Evolutionary conservation across 2,113 vertebrate genomes (phyloP).

Genomic region (Danionella cerebrum): DNA sequence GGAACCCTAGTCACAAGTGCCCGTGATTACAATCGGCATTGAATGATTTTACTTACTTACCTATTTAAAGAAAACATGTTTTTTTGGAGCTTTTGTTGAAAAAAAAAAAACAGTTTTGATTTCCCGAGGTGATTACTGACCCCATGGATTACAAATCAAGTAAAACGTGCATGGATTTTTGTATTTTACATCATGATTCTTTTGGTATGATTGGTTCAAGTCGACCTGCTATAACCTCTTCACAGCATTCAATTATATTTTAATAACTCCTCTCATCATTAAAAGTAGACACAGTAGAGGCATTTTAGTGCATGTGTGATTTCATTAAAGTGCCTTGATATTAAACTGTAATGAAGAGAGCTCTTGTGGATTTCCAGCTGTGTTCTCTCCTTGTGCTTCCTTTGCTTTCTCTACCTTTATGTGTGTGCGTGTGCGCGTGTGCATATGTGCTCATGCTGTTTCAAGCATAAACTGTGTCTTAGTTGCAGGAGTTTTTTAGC

Average conservation of each 20-base stretch:
- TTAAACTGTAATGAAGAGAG: not conserved
- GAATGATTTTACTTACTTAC: too few species aligned
- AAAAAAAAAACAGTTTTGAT: too few species aligned
- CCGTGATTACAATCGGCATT: too few species aligned
- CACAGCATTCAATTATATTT: slow-evolving; percentile 22
- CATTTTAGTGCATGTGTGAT: slow-evolving; percentile 8
- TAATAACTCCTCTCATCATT: slow-evolving; percentile 27
- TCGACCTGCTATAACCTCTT: not conserved
- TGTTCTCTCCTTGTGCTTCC: not conserved
- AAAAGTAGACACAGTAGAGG: slow-evolving; percentile 12
- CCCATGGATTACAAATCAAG: too few species aligned
- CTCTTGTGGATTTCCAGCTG: not conserved
- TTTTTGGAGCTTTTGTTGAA: too few species aligned
- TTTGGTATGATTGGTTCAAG: not conserved
- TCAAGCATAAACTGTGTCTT: slow-evolving; percentile 1
- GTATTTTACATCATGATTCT: too few species aligned
- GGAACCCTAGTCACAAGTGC: too few species aligned
- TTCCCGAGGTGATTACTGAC: too few species aligned
- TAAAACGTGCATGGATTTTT: too few species aligned
- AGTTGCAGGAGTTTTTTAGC: slow-evolving; percentile 6
- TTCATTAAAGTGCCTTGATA: slow-evolving; percentile 7
- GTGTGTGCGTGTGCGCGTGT: not conserved
- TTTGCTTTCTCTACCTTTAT: not conserved
- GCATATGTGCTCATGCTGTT: not conserved
- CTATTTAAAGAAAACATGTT: too few species aligned